Evolutionary conservation across 1,140 invertebrate species (phyloP).

Genomic region (Drosophila sturtevanti): DNA sequence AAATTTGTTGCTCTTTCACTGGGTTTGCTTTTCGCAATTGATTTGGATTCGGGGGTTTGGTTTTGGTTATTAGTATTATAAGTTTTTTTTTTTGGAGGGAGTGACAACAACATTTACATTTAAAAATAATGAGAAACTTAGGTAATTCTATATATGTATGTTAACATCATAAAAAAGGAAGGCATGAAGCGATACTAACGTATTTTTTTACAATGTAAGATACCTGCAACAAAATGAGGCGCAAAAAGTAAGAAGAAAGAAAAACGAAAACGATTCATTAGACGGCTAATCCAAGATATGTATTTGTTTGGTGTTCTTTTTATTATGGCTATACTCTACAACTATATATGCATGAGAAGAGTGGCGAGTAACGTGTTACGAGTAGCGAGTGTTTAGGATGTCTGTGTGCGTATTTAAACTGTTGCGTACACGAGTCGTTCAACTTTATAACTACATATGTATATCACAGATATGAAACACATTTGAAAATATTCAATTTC

Average conservation of each 20-base stretch:
- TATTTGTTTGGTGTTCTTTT: conserved; percentile 29
- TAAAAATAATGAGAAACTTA: background rate
- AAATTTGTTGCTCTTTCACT: conserved; percentile 1
- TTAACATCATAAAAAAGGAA: conserved; percentile 61
- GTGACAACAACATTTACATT: background rate
- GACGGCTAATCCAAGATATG: conserved; percentile 69
- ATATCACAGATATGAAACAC: no score
- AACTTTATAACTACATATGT: background rate
- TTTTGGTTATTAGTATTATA: no score
- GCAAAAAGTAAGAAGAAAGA: conserved; percentile 74
- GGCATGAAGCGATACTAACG: conserved; percentile 81
- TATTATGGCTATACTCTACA: conserved; percentile 24
- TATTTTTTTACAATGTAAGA: conserved; percentile 83
- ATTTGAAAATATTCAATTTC: no score
- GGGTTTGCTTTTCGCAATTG: background rate
- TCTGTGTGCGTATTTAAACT: background rate
- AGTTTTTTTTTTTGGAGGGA: background rate
- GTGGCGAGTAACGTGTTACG: background rate
- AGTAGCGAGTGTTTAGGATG: background rate
- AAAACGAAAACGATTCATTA: conserved; percentile 76
- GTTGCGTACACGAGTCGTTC: background rate
- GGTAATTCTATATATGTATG: conserved; percentile 7
- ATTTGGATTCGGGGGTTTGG: background rate
- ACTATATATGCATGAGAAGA: conserved; percentile 2
- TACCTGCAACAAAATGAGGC: conserved; percentile 80